phyloP scores from a whole-genome alignment of 37 sponge, comb jelly and placozoan genomes.

The Hormiphora californensis region DNA sequence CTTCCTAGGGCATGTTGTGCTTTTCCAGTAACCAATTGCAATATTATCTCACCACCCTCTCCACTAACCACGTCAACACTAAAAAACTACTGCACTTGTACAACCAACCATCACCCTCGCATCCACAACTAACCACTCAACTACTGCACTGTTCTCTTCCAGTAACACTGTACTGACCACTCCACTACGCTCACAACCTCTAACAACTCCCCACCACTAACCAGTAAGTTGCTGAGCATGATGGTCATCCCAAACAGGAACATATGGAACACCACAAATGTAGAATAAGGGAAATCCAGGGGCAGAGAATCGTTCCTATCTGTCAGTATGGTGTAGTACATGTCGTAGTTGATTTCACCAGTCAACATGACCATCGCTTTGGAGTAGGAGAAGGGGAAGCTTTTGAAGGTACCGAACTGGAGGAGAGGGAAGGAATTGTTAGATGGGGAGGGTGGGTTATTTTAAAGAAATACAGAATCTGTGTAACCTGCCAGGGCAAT shows the following conservation, averaged over 20 bases:
- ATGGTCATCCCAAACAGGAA: background rate
- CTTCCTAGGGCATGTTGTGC: too few species aligned
- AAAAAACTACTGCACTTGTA: background rate
- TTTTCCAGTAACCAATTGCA: too few species aligned
- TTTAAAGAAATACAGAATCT: too few species aligned
- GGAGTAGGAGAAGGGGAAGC: background rate
- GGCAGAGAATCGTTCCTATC: background rate
- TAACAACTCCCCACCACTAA: background rate
- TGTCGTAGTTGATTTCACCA: slow-evolving; percentile 52
- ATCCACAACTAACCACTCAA: background rate
- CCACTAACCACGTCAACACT: too few species aligned
- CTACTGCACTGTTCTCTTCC: background rate
- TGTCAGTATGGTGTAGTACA: slow-evolving; percentile 15
- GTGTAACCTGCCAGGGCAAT: background rate
- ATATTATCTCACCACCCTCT: too few species aligned
- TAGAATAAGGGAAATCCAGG: slow-evolving; percentile 14
- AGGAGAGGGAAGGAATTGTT: background rate
- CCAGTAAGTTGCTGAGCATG: slow-evolving; percentile 45
- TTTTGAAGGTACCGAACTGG: background rate
- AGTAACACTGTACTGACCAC: background rate
- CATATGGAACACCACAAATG: background rate
- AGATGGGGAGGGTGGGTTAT: background rate
- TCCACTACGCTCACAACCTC: background rate
- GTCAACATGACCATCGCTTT: slow-evolving; percentile 1
- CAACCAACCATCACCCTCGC: background rate